These are phyloP conservation scores for Drosophila quadrilineata DNA, from an alignment of 1,140 invertebrate species.

Conservation along the genomic window DNA sequence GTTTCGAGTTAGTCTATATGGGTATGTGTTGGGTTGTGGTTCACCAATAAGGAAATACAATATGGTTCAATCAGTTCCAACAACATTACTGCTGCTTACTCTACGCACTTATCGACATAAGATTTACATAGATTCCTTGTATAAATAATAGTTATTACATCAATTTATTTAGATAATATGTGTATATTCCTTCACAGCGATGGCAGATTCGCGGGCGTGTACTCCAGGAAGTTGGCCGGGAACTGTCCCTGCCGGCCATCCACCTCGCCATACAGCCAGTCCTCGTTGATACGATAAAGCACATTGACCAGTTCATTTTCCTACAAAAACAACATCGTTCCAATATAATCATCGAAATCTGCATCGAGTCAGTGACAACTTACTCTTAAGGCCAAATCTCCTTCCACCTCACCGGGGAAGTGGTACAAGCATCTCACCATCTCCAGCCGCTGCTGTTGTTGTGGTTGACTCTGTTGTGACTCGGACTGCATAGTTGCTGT, in stretches of 20 bases:
- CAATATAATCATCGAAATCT: no score
- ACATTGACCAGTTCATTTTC: conserved; percentile 86
- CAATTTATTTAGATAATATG: background rate
- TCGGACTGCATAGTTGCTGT: conserved; percentile 47
- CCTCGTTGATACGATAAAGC: conserved; percentile 87
- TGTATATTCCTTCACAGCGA: conserved; percentile 47
- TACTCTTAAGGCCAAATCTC: conserved; percentile 85
- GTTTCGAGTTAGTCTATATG: conserved; percentile 12
- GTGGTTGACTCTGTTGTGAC: conserved; percentile 6
- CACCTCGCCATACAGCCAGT: conserved; percentile 91
- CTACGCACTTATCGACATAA: conserved; percentile 36
- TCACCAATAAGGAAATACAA: conserved; percentile 32
- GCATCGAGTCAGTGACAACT: no score
- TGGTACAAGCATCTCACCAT: conserved; percentile 84
- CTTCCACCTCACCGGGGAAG: conserved; percentile 84
- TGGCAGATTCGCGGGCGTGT: conserved; percentile 82
- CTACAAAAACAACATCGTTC: no score
- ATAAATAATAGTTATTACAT: conserved; percentile 22
- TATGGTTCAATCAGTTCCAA: conserved; percentile 70
- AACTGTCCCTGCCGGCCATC: conserved; percentile 88
- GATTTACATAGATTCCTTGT: conserved; percentile 24
- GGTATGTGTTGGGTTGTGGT: conserved; percentile 24
- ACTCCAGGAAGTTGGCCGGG: conserved; percentile 89
- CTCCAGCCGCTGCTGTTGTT: conserved; percentile 22
- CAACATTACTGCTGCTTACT: conserved; percentile 39